Evolutionary conservation across 2,888 invertebrate genomes (phyloP).

Genomic region (Morpho helenor): DNA sequence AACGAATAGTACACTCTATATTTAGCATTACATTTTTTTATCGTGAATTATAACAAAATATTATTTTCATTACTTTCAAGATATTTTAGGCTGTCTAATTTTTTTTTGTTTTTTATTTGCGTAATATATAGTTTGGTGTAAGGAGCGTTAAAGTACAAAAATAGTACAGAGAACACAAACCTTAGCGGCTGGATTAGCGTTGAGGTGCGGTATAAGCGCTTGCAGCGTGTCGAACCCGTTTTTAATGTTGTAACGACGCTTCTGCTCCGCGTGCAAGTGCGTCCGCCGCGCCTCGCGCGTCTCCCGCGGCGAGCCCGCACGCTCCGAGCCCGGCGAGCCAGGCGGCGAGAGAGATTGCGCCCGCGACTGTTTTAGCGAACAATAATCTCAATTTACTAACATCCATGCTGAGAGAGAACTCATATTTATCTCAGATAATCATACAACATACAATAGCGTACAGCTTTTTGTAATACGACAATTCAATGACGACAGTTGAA

Average conservation of each 20-base stretch:
- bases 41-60: too few species aligned
- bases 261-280: conserved; percentile 97
- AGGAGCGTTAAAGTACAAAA: too few species aligned
- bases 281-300: conserved; percentile 88
- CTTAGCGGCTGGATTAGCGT: conserved; percentile 94
- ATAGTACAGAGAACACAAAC: conserved; percentile 46
- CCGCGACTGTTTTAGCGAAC: conserved; percentile 11
- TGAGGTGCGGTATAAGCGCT: conserved; percentile 93
- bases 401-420: too few species aligned
- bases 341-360: conserved; percentile 37
- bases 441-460: not conserved
- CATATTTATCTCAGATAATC: too few species aligned
- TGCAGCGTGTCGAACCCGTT: conserved; percentile 97
- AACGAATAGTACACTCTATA: too few species aligned
- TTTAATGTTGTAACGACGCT: conserved; percentile 96
- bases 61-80: too few species aligned
- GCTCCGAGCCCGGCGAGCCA: conserved; percentile 51
- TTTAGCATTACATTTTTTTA: too few species aligned
- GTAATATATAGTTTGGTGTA: too few species aligned
- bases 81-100: too few species aligned
- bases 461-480: conserved; percentile 9
- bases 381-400: not conserved
- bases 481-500: conserved; percentile 5
- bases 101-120: too few species aligned
- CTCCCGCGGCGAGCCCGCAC: conserved; percentile 61